These are phyloP conservation scores for Etheostoma spectabile DNA, from an alignment of 2,113 vertebrate genomes.

Conservation along the genomic window DNA sequence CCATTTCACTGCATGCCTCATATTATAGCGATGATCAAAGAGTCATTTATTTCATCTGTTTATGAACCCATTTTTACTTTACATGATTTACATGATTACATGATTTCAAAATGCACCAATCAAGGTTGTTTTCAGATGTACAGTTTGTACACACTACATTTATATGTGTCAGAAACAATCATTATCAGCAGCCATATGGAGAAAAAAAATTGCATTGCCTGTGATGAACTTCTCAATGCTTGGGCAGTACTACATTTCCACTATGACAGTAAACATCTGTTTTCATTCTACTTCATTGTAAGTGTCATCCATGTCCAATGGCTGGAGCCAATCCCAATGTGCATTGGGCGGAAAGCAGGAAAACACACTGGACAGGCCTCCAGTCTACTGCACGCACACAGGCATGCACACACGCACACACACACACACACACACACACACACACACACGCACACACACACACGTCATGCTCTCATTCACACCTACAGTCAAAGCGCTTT, in stretches of 20 bases:
- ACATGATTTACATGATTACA: not conserved
- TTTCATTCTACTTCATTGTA: constrained; percentile 57
- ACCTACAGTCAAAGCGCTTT: constrained; percentile 14
- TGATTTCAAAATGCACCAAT: not conserved
- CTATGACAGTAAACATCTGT: constrained; percentile 63
- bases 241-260: constrained; percentile 17
- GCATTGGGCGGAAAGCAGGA: constrained; percentile 35
- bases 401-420: not conserved
- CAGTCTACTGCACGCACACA: not conserved
- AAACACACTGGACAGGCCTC: constrained; percentile 26
- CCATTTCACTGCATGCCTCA: not conserved
- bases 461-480: not conserved
- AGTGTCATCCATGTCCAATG: constrained; percentile 54
- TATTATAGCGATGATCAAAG: not conserved
- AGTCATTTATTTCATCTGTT: not conserved
- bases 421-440: constrained; percentile 7
- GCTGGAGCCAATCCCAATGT: constrained; percentile 62
- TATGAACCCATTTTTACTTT: not conserved
- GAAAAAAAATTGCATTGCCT: not conserved
- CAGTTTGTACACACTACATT: constrained; percentile 14
- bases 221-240: constrained; percentile 1
- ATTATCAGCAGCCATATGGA: no score
- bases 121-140: not conserved
- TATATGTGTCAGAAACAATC: not conserved
- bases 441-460: constrained; percentile 13